Evolutionary conservation across 2,797 vertebrate species (phyloP).

Genomic region (Petrocephalus schoutedeni): DNA sequence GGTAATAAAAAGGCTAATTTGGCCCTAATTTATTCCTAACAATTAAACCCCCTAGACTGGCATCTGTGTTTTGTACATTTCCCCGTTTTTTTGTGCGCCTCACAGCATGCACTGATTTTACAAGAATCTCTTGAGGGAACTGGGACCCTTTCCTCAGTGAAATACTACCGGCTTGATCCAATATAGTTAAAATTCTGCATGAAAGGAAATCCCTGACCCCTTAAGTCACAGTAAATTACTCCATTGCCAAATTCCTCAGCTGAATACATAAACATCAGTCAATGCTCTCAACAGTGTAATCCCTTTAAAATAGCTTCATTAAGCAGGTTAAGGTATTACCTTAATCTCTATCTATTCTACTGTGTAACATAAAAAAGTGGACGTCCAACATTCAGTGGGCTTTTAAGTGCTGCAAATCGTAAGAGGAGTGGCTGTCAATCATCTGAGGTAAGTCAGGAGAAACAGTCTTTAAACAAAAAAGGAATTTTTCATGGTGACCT

Average conservation of each 20-base stretch:
- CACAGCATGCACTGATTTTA: not conserved
- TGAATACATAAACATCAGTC: constrained; percentile 1
- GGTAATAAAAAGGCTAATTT: constrained; percentile 1
- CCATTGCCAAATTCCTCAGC: not conserved
- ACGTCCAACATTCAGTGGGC: not conserved
- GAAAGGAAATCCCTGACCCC: constrained; percentile 4
- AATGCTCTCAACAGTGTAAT: not conserved
- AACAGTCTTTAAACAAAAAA: not conserved
- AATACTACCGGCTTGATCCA: not conserved
- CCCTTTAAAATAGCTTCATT: not conserved
- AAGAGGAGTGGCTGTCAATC: not conserved
- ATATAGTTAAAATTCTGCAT: not conserved
- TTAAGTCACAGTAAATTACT: constrained; percentile 5
- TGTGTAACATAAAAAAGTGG: not conserved
- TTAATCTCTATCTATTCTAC: constrained; percentile 8
- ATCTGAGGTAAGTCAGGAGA: not conserved
- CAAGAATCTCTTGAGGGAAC: not conserved
- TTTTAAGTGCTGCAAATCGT: not conserved
- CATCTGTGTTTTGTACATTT: not conserved
- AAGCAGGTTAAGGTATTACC: constrained; percentile 8
- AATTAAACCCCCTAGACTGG: not conserved
- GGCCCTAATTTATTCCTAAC: constrained; percentile 7
- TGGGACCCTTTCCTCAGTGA: not conserved
- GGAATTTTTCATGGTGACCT: not conserved
- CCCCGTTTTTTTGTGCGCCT: not conserved